phyloP scores from a whole-genome alignment of 1,140 invertebrate genomes.

The Grapholita molesta region DNA sequence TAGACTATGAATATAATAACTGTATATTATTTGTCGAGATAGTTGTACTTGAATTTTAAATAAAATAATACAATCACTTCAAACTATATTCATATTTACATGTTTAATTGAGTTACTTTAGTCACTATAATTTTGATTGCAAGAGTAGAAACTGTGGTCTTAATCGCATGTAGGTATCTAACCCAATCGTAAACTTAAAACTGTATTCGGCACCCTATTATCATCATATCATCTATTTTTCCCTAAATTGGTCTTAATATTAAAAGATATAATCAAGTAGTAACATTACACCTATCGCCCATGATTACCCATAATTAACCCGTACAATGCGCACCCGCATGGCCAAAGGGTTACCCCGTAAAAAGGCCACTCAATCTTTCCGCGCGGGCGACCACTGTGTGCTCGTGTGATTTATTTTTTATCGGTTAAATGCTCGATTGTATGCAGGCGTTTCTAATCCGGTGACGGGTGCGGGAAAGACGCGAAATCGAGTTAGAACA shows the following conservation, averaged over 20 bases:
- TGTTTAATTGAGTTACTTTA: too few species aligned
- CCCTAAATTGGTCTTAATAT: neutral
- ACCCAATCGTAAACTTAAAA: too few species aligned
- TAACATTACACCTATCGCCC: neutral
- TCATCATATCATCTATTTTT: too few species aligned
- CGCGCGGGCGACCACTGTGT: conserved; percentile 29
- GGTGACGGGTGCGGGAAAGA: conserved; percentile 22
- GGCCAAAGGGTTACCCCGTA: conserved; percentile 37
- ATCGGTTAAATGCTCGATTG: conserved; percentile 40
- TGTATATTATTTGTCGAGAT: too few species aligned
- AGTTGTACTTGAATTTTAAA: too few species aligned
- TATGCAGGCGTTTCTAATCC: conserved; percentile 65
- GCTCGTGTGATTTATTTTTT: conserved; percentile 64
- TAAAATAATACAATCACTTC: too few species aligned
- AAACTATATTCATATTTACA: too few species aligned
- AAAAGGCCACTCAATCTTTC: conserved; percentile 42
- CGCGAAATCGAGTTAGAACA: neutral
- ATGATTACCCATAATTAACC: conserved; percentile 1
- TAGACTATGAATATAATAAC: too few species aligned
- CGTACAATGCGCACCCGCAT: conserved; percentile 44
- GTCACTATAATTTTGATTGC: too few species aligned
- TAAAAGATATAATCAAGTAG: neutral
- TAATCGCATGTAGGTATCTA: too few species aligned
- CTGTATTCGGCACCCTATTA: too few species aligned
- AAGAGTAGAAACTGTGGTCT: too few species aligned